Percentiles rank a stretch among this genome's conserved stretches.
Evolutionary conservation across 1,140 invertebrate species (phyloP).

Genomic region (Bombus confusus): DNA sequence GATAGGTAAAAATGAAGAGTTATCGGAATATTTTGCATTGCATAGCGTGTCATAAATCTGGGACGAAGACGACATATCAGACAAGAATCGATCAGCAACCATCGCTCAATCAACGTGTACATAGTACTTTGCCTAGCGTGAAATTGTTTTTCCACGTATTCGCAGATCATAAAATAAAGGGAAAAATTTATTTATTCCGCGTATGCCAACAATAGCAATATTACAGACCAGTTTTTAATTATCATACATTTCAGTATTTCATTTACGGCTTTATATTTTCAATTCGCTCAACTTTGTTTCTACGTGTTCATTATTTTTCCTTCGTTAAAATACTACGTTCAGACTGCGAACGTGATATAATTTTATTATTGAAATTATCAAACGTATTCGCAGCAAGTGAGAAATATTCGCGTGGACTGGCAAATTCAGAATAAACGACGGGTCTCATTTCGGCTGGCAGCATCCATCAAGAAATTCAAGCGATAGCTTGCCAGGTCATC

Average conservation of each 20-base stretch:
- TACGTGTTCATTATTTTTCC: neutral
- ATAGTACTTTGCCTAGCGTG: neutral
- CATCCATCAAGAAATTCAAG: neutral
- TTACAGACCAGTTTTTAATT: neutral
- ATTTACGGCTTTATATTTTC: neutral
- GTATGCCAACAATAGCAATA: neutral
- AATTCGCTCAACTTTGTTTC: neutral
- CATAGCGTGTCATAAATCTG: neutral
- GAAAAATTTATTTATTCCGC: neutral
- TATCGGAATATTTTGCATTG: constrained; percentile 7
- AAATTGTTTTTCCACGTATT: neutral
- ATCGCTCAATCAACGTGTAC: neutral
- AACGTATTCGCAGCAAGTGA: neutral
- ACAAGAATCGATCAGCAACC: neutral
- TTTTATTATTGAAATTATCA: neutral
- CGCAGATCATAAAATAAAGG: neutral
- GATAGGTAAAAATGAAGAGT: constrained; percentile 6
- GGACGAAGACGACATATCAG: neutral
- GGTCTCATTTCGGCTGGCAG: neutral
- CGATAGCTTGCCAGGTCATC: neutral
- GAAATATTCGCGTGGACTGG: neutral
- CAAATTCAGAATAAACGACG: neutral
- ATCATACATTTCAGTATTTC: neutral
- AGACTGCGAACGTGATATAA: neutral
- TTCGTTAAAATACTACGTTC: neutral